Percentiles rank a stretch among this genome's conserved stretches.
Evolutionary conservation across 1,140 invertebrate genomes (phyloP).

Genomic region (roundworm (Caenorhabditis elegans)): WBcel235 BX284604.4:11032501-11033000

Average conservation of each 20-base stretch:
- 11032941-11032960: background rate
- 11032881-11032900: background rate
- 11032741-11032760: background rate
- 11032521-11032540: no score
- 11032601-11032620: no score
- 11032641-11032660: no score
- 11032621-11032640: no score
- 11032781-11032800: conserved; percentile 23
- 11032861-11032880: background rate
- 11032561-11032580: no score
- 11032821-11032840: no score
- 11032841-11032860: conserved; percentile 11
- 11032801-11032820: background rate
- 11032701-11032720: background rate
- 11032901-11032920: background rate
- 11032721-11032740: background rate
- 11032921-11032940: background rate
- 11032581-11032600: background rate
- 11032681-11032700: no score
- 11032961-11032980: background rate
- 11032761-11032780: background rate
- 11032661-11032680: no score
- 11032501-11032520: no score
- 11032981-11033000: background rate
- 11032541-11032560: no score